Evolutionary conservation across 2,113 vertebrate genomes (phyloP), one percentile per base, ranked within the genome.

Genomic region (Leptosomus discolor): DNA sequence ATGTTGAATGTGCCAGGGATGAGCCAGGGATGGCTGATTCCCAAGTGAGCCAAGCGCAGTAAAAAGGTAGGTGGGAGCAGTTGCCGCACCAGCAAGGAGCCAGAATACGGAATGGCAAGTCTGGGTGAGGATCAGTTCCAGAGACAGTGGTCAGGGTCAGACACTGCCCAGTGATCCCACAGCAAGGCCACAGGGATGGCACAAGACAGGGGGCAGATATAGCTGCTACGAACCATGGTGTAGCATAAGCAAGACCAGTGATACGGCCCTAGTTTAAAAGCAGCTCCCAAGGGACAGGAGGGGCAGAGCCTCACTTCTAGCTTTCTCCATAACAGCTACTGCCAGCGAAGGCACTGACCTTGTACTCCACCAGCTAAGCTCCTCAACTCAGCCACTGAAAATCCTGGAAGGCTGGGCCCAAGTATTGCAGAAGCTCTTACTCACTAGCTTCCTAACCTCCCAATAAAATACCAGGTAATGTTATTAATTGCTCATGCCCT

Each of bases 221-320:
- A 37, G 4, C 56, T 30, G 11, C 82, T 67, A 29, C 2, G 10
- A 50, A 21, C 54, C 3, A 1, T 26, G 53, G 8, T 26, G 36
- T 20, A 73, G 63, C 45, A 53, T 2, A 22, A 69, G 29, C 48
- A 45, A 37, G 9, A 48, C 14, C 43, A 37, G 23, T 0, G 0
- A 6, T 32, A 32, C 0, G 1, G 8, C 23, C 45, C 48, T 22
- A 9, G 16, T 30, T 84, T n/a, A 30, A 74, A 77, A 70, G 54
- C 34, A 57, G 22, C 43, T 85, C 29, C 37, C 37, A 70, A 45
- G 19, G 50, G 37, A 20, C 26, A 58, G 20, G 19, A 92, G 23
- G 3, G 22, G 7, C 36, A 88, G 36, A 30, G 8, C 16, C 30
- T 78, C 13, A 2, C 32, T 45, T 80, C 39, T 53, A 32, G 5